A percentile compares a stretch with the other conserved stretches of the same genome.
phyloP scores from a whole-genome alignment of 2,113 vertebrate species.

The Chroicocephalus ridibundus region DNA sequence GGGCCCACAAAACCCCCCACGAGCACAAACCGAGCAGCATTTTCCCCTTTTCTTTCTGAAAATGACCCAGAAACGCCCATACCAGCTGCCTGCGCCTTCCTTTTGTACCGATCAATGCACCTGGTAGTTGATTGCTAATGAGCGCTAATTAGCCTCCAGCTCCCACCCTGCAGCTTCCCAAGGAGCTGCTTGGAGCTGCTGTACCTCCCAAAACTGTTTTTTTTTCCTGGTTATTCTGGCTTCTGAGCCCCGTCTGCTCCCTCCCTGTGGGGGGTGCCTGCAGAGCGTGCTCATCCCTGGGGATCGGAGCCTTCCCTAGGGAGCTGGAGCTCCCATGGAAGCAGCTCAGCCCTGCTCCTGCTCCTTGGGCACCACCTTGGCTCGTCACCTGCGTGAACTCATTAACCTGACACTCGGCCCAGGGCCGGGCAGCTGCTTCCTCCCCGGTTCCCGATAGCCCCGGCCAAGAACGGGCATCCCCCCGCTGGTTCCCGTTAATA shows the following conservation, averaged over 20 bases:
- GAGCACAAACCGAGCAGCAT: fast-evolving
- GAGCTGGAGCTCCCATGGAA: fast-evolving
- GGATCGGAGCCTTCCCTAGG: neutral
- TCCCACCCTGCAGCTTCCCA: neutral
- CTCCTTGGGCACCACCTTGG: neutral
- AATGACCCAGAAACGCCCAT: neutral
- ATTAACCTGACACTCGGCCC: too few relatives aligned
- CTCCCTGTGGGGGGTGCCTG: too few relatives aligned
- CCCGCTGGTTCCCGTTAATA: too few relatives aligned
- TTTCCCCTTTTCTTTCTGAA: neutral
- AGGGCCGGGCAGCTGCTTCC: neutral
- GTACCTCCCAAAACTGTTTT: fast-evolving
- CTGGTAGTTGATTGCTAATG: neutral
- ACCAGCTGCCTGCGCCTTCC: fast-evolving
- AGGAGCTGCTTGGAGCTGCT: neutral
- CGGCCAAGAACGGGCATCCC: neutral
- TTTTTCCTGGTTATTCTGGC: neutral
- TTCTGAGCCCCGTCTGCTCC: neutral
- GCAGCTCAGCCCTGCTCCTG: neutral
- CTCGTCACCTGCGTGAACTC: too few relatives aligned
- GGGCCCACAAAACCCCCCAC: neutral
- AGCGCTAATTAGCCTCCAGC: neutral
- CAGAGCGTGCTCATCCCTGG: fast-evolving
- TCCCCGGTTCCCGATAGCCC: neutral
- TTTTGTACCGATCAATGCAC: neutral